Percentiles rank a stretch among this genome's conserved stretches.
These are phyloP conservation scores for Clitarchus hookeri DNA, from an alignment of 2,888 invertebrate species.

Conservation along the genomic window DNA sequence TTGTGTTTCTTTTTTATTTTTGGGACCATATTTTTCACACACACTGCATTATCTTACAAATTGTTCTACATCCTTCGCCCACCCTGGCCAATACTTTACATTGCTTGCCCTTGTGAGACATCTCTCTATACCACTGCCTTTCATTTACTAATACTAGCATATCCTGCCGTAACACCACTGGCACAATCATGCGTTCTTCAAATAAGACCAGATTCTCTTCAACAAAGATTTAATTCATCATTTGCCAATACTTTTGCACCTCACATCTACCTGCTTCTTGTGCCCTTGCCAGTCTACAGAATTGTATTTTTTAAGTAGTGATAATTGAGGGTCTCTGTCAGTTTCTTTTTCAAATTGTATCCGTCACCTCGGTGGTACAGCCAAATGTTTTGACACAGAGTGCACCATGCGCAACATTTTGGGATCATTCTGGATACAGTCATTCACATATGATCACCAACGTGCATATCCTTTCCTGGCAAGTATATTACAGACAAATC, in stretches of 20 bases:
- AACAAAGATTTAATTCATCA: not conserved
- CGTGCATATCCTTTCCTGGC: not conserved
- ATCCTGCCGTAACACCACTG: not conserved
- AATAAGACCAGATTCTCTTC: not conserved
- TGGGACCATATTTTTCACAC: too few species aligned
- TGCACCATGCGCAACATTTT: not conserved
- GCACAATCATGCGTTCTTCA: not conserved
- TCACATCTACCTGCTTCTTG: not conserved
- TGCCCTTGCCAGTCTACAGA: not conserved
- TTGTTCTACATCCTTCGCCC: too few species aligned
- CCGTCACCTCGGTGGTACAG: not conserved
- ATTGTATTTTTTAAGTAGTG: not conserved
- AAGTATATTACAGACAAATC: not conserved
- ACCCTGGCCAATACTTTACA: too few species aligned
- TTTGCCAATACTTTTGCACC: not conserved
- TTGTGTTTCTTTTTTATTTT: too few species aligned
- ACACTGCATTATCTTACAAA: too few species aligned
- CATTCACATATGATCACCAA: not conserved
- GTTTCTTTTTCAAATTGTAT: not conserved
- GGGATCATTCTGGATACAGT: not conserved
- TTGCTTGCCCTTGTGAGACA: too few species aligned
- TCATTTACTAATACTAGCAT: not conserved
- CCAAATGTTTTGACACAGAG: not conserved
- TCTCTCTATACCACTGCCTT: too few species aligned
- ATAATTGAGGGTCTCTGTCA: not conserved